A percentile compares a stretch with the other conserved stretches of the same genome.
Evolutionary conservation across 2,113 vertebrate genomes (phyloP).

Genomic region (Irena cyanogastra): DNA sequence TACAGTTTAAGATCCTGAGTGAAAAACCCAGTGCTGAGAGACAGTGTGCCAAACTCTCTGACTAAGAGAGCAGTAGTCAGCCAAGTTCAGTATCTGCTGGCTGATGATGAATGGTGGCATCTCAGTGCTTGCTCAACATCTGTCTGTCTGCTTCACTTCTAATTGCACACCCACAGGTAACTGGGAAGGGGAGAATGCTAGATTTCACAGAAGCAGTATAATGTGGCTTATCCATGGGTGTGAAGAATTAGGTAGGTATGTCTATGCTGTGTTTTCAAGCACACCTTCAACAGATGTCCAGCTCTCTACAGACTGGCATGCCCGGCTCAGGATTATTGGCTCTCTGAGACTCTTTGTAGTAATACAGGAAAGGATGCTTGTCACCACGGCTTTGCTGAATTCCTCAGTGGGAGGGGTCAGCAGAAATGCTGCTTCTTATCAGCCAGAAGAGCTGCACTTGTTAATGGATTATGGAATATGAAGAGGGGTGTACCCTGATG

Average conservation of each 20-base stretch:
- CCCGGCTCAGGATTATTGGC: neutral
- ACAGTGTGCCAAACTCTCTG: constrained; percentile 21
- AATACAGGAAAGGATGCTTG: neutral
- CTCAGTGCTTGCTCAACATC: constrained; percentile 34
- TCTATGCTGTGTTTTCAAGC: neutral
- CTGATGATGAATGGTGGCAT: constrained; percentile 19
- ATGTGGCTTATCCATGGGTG: neutral
- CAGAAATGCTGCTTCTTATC: constrained; percentile 5
- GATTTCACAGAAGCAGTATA: neutral
- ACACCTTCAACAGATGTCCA: neutral
- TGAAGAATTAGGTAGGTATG: neutral
- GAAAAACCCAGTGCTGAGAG: constrained; percentile 24
- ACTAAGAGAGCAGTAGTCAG: neutral
- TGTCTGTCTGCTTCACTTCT: constrained; percentile 24
- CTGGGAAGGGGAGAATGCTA: neutral
- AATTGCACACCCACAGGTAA: neutral
- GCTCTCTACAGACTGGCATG: neutral
- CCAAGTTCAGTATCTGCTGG: constrained; percentile 32
- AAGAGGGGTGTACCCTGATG: neutral
- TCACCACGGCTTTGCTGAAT: neutral
- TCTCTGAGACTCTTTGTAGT: neutral
- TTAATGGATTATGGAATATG: neutral
- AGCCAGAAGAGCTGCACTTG: neutral
- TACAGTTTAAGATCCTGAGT: neutral
- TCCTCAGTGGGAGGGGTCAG: neutral